Conservation (phyloP, 2,888 invertebrate species). For the Parascotia fuliginaria region DNA sequence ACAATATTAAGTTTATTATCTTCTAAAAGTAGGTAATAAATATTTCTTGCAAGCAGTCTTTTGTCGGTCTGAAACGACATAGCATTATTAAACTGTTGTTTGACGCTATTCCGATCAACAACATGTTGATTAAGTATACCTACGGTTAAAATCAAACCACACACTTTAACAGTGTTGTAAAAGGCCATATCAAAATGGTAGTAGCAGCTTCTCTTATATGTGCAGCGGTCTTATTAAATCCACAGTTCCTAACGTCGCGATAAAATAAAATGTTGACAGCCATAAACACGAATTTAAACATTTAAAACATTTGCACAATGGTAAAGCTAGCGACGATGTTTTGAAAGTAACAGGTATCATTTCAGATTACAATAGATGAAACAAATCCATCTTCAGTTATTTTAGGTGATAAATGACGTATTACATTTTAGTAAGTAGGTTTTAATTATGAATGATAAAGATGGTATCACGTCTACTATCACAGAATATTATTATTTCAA, state of each 20-base stretch:
- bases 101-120: conserved; percentile 21
- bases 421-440: conserved; percentile 45
- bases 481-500: conserved; percentile 83
- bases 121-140: conserved; percentile 20
- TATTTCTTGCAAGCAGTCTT: conserved; percentile 70
- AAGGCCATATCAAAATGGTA: conserved; percentile 31
- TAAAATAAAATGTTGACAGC: no score
- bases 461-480: conserved; percentile 85
- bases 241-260: no score
- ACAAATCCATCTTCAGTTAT: conserved; percentile 23
- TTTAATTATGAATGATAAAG: conserved; percentile 58
- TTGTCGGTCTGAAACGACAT: conserved; percentile 48
- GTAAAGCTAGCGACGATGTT: conserved; percentile 28
- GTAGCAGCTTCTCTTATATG: no score
- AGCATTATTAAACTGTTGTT: conserved; percentile 24
- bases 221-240: no score
- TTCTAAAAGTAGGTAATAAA: conserved; percentile 53
- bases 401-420: conserved; percentile 67
- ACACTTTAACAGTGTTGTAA: conserved; percentile 23
- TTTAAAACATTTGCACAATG: conserved; percentile 14
- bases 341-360: conserved; percentile 11
- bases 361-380: conserved; percentile 12
- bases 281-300: no score
- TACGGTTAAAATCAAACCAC: conserved; percentile 21
- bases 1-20: conserved; percentile 44